Conservation (phyloP, 2,797 vertebrate genomes). For the Scolopax rusticola region DNA sequence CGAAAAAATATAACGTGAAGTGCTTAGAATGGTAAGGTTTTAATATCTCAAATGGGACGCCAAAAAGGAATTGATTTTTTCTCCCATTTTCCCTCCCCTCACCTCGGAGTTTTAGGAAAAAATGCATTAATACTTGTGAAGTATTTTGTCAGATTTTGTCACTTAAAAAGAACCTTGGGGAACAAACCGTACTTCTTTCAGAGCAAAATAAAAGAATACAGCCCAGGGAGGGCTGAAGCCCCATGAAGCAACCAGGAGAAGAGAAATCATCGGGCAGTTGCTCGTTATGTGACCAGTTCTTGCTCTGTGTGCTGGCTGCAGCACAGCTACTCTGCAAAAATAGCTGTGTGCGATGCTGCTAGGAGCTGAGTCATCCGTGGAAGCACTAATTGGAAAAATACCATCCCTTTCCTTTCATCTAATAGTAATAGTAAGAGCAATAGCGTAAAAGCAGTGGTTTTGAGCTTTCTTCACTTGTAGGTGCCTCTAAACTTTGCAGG, state of each 20-base stretch:
- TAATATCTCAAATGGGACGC: background rate
- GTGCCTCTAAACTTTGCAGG: background rate
- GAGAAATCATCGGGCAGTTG: background rate
- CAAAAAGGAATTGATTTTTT: background rate
- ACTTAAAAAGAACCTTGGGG: background rate
- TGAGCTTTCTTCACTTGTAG: background rate
- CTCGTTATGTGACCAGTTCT: background rate
- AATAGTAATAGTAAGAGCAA: background rate
- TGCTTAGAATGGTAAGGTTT: background rate
- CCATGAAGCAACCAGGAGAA: background rate
- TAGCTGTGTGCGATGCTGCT: background rate
- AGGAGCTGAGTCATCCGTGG: background rate
- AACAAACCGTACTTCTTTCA: background rate
- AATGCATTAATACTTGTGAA: background rate
- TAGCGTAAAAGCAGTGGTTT: background rate
- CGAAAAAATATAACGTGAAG: background rate
- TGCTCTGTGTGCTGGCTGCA: background rate
- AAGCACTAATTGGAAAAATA: conserved; percentile 12
- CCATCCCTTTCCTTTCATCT: background rate
- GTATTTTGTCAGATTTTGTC: background rate
- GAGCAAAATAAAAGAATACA: background rate
- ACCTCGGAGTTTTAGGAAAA: background rate
- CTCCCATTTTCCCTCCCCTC: background rate
- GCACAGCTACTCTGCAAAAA: background rate
- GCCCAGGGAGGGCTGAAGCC: background rate